phyloP scores from a whole-genome alignment of 2,888 invertebrate genomes.

The Scaptomyza polygonia region DNA sequence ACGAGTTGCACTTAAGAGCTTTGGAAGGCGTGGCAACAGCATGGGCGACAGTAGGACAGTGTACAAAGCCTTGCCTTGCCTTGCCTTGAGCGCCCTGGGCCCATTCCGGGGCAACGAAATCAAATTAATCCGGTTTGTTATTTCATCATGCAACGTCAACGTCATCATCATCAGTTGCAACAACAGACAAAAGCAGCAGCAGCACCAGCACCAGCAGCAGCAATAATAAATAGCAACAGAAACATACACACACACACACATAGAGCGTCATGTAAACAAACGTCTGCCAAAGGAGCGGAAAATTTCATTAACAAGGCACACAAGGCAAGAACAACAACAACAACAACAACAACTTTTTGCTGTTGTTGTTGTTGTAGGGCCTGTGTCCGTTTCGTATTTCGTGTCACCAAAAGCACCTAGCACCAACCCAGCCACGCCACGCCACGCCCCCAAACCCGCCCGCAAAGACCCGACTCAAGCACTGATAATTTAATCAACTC shows the following conservation, averaged over 20 bases:
- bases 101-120: conserved; percentile 62
- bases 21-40: conserved; percentile 34
- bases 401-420: conserved; percentile 21
- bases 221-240: conserved; percentile 72
- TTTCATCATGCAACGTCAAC: conserved; percentile 80
- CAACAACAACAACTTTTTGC: too few species aligned
- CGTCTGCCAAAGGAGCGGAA: conserved; percentile 77
- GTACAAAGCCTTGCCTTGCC: conserved; percentile 28
- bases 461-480: conserved; percentile 27
- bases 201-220: conserved; percentile 46
- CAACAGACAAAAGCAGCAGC: conserved; percentile 75
- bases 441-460: not conserved
- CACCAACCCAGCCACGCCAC: not conserved
- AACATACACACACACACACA: conserved; percentile 30
- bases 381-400: conserved; percentile 19
- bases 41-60: conserved; percentile 17
- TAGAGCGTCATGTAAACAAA: conserved; percentile 54
- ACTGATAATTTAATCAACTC: conserved; percentile 81
- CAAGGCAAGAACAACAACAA: conserved; percentile 51
- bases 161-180: conserved; percentile 76
- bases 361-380: conserved; percentile 40
- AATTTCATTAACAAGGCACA: conserved; percentile 78
- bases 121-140: conserved; percentile 83
- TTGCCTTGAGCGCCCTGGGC: conserved; percentile 12
- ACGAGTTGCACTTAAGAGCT: conserved; percentile 53